Percentiles rank a stretch among this genome's conserved stretches.
Evolutionary conservation across 2,888 invertebrate species (phyloP).

Genomic region (Gastracanthus pulcherrimus): DNA sequence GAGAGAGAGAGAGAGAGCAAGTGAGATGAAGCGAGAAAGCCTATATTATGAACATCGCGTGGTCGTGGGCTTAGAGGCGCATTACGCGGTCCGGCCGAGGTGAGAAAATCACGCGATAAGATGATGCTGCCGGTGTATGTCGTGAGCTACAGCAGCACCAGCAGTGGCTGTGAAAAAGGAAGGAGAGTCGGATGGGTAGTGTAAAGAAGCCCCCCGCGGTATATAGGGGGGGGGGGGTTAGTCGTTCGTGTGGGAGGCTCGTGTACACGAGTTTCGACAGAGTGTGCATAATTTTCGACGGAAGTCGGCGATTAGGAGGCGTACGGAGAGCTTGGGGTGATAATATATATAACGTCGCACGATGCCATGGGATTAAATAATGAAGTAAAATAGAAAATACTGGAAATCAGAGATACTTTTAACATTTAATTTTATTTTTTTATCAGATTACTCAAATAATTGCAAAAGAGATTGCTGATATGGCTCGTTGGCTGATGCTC

Average conservation of each 20-base stretch:
- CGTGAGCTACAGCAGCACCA: background rate
- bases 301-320: background rate
- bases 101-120: constrained; percentile 7
- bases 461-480: no score
- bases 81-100: background rate
- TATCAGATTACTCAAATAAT: background rate
- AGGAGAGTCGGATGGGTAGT: background rate
- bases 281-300: background rate
- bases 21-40: no score
- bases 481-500: no score
- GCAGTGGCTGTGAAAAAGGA: background rate
- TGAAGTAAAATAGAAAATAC: no score
- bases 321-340: no score
- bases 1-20: background rate
- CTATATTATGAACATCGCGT: constrained; percentile 12
- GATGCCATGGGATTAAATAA: no score
- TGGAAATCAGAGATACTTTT: no score
- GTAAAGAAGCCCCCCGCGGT: background rate
- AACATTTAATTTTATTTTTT: background rate
- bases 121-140: background rate
- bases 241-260: no score
- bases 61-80: constrained; percentile 5
- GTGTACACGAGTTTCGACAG: background rate
- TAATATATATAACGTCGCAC: no score
- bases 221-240: no score